These are phyloP conservation scores for Eupithecia exiguata DNA, from an alignment of 2,888 invertebrate genomes.

Conservation along the genomic window DNA sequence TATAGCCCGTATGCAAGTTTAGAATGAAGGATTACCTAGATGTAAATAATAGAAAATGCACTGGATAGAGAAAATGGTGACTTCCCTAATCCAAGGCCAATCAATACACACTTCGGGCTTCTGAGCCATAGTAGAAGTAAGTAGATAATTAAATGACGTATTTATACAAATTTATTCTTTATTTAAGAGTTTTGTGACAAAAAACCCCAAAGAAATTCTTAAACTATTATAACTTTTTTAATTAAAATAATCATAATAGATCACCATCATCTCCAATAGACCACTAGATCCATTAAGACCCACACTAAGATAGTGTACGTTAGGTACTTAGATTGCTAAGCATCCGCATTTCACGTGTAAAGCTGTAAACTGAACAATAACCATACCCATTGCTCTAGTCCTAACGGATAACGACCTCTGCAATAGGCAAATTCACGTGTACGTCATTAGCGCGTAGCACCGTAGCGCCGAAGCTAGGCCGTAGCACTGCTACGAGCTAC, in stretches of 20 bases:
- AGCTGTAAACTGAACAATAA: neutral
- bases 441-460: constrained; percentile 6
- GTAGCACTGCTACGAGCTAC: constrained; percentile 1
- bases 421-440: constrained; percentile 2
- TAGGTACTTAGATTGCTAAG: neutral
- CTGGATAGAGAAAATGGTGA: too few relatives aligned
- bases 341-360: neutral
- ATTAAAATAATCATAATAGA: neutral
- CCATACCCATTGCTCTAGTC: neutral
- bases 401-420: neutral
- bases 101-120: too few relatives aligned
- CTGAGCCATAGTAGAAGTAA: too few relatives aligned
- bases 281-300: neutral
- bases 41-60: too few relatives aligned
- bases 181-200: too few relatives aligned
- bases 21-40: too few relatives aligned
- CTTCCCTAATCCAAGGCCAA: too few relatives aligned
- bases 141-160: too few relatives aligned
- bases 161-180: too few relatives aligned
- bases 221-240: neutral
- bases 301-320: neutral
- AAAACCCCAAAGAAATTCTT: neutral
- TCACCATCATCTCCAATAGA: neutral
- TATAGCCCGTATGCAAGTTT: neutral
- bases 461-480: neutral